Conservation (phyloP, 92 coral and sea anemone genomes). For the Umimayanthus chanpuru region DNA sequence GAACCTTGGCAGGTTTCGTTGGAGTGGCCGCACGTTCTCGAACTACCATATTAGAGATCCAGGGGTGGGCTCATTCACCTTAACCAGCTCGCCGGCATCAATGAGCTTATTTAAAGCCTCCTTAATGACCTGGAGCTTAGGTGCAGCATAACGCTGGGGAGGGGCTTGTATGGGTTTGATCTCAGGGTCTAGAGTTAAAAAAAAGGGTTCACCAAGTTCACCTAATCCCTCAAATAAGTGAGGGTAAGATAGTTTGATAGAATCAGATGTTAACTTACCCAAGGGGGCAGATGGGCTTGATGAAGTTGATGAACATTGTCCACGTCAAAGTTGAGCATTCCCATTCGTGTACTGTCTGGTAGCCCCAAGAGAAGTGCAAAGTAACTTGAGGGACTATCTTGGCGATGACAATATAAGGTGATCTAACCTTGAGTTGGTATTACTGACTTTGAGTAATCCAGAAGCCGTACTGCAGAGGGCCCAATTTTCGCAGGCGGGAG, state of each 20-base stretch:
- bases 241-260: slow-evolving; percentile 46
- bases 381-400: slow-evolving; percentile 51
- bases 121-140: slow-evolving; percentile 60
- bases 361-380: slow-evolving; percentile 57
- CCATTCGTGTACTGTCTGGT: slow-evolving; percentile 59
- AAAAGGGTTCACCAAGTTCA: slow-evolving; percentile 53
- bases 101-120: slow-evolving; percentile 56
- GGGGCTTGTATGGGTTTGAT: slow-evolving; percentile 65
- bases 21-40: slow-evolving; percentile 45
- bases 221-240: slow-evolving; percentile 61
- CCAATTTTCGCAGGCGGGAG: slow-evolving; percentile 46
- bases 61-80: slow-evolving; percentile 61
- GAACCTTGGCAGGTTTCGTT: slow-evolving; percentile 55
- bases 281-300: slow-evolving; percentile 39
- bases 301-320: slow-evolving; percentile 60
- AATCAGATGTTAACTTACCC: slow-evolving; percentile 58
- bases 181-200: slow-evolving; percentile 54
- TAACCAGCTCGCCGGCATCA: slow-evolving; percentile 52
- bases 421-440: slow-evolving; percentile 64
- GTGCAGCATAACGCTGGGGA: slow-evolving; percentile 65
- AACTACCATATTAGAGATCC: slow-evolving; percentile 63
- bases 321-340: slow-evolving; percentile 50
- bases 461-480: slow-evolving; percentile 65
- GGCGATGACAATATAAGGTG: slow-evolving; percentile 62
- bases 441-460: slow-evolving; percentile 67